A percentile compares a stretch with the other conserved stretches of the same genome.
Evolutionary conservation across 2,797 vertebrate genomes (phyloP).

Genomic region (Eremophila alpestris): DNA sequence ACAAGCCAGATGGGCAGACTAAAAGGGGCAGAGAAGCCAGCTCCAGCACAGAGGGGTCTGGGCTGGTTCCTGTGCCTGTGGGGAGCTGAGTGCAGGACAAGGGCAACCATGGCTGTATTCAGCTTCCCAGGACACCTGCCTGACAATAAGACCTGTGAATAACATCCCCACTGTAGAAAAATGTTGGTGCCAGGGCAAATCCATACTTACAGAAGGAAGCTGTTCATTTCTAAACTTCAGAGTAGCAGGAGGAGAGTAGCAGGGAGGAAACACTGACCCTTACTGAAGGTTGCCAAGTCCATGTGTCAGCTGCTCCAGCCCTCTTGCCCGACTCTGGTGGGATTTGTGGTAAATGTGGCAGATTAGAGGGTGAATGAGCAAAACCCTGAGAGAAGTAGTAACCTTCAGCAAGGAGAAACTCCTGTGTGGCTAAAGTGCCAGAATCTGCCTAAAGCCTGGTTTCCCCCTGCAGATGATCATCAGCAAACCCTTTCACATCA

Average conservation of each 20-base stretch:
- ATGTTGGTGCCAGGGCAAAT: not conserved
- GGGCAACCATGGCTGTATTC: not conserved
- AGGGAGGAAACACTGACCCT: not conserved
- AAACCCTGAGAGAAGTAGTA: not conserved
- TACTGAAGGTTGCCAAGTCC: not conserved
- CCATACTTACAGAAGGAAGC: not conserved
- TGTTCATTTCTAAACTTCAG: not conserved
- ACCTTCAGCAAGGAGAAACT: not conserved
- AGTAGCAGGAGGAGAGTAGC: not conserved
- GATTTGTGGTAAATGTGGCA: not conserved
- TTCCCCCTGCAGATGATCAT: not conserved
- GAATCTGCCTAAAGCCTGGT: not conserved
- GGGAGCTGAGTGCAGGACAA: not conserved
- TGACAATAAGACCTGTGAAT: not conserved
- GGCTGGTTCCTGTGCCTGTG: fast-evolving
- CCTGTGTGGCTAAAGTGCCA: not conserved
- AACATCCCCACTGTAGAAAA: not conserved
- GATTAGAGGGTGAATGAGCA: not conserved
- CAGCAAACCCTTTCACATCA: not conserved
- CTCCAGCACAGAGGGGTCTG: not conserved
- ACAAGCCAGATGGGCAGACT: not conserved
- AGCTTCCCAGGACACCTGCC: not conserved
- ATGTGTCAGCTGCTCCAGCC: fast-evolving
- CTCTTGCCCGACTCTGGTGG: fast-evolving
- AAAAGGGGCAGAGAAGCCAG: not conserved